These are phyloP conservation scores for Tipula lateralis DNA, from an alignment of 2,888 invertebrate species.

Conservation along the genomic window DNA sequence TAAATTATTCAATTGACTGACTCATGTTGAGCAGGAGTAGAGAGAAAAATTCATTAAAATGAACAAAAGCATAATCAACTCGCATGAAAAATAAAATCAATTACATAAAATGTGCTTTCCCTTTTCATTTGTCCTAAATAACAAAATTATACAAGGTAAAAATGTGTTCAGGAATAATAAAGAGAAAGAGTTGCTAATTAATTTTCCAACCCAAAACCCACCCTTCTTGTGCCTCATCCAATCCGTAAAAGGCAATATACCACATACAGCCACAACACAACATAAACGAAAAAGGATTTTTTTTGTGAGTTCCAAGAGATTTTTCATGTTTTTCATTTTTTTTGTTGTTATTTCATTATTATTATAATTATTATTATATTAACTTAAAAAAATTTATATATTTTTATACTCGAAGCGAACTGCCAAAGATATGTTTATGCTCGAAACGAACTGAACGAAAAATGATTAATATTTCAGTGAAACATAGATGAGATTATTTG, in stretches of 20 bases:
- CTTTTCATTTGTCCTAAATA: slow-evolving; percentile 11
- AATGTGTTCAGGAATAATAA: neutral
- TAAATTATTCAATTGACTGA: neutral
- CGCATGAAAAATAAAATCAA: neutral
- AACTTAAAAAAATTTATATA: neutral
- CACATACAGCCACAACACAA: neutral
- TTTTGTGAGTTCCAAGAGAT: neutral
- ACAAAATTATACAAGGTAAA: neutral
- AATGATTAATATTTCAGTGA: neutral
- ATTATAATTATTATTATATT: neutral
- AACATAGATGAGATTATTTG: slow-evolving; percentile 6
- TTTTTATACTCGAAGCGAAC: neutral
- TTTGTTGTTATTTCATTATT: neutral
- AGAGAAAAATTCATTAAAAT: neutral
- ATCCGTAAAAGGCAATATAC: neutral
- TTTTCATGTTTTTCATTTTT: neutral
- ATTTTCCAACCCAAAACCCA: neutral
- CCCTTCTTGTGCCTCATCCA: neutral
- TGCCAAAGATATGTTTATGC: neutral
- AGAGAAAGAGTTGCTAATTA: neutral
- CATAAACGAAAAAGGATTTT: neutral
- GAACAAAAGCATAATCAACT: neutral
- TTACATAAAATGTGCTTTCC: neutral
- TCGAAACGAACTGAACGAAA: neutral
- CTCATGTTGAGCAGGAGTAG: neutral